Evolutionary conservation across 1,140 invertebrate species (phyloP).

Genomic region (Ctenoplectra terminalis): DNA sequence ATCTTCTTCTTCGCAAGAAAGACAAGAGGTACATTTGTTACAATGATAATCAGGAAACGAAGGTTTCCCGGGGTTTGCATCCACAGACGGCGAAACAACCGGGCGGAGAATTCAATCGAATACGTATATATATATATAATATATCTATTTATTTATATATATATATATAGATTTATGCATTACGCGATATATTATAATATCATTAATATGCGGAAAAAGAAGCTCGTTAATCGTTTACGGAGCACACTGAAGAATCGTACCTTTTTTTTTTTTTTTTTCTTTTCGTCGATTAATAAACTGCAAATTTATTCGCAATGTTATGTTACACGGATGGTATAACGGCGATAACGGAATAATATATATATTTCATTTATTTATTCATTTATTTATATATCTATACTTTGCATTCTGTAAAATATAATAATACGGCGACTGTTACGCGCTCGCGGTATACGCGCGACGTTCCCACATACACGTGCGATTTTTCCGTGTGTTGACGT

Average conservation of each 20-base stretch:
- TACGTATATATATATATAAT: conserved; percentile 21
- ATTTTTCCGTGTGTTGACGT: neutral
- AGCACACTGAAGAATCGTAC: conserved; percentile 49
- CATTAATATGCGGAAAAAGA: conserved; percentile 49
- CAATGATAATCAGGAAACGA: conserved; percentile 51
- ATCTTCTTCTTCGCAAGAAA: conserved; percentile 54
- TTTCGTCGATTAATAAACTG: conserved; percentile 72
- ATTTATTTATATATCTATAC: conserved; percentile 72
- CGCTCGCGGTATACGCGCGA: conserved; percentile 48
- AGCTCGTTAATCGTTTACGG: conserved; percentile 52
- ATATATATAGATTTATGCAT: conserved; percentile 37
- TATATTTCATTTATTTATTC: conserved; percentile 67
- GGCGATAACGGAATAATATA: conserved; percentile 78
- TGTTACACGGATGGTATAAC: conserved; percentile 73
- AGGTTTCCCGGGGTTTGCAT: conserved; percentile 32
- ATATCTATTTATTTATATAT: conserved; percentile 30
- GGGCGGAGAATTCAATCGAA: conserved; percentile 39
- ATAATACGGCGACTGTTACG: conserved; percentile 68
- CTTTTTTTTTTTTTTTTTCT: conserved; percentile 17
- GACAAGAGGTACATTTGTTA: conserved; percentile 57
- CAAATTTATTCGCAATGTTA: conserved; percentile 71
- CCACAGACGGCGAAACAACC: conserved; percentile 44
- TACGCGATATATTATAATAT: conserved; percentile 46
- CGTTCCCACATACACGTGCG: conserved; percentile 32
- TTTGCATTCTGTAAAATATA: conserved; percentile 80